Percentiles rank a stretch among this genome's conserved stretches.
Conservation (phyloP, 1,140 invertebrate species). For the Camponotus vicinus region DNA sequence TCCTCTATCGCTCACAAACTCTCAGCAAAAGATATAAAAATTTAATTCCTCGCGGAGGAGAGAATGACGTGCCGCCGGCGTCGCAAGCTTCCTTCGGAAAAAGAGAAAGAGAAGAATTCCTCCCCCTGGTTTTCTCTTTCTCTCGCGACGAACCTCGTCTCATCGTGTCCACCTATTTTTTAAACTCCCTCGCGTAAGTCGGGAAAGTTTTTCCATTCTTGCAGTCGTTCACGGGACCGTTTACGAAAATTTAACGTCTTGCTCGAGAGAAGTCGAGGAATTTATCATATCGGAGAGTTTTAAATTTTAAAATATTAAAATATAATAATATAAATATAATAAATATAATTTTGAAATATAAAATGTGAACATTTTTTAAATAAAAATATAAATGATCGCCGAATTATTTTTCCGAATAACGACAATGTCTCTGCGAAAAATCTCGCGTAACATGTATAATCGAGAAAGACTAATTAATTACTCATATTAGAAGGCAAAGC, state of each 20-base stretch:
- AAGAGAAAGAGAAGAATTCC: constrained; percentile 60
- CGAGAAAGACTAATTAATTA: constrained; percentile 19
- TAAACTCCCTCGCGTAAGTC: constrained; percentile 9
- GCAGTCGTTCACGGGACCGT: constrained; percentile 69
- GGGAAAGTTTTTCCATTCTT: constrained; percentile 71
- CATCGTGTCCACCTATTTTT: constrained; percentile 32
- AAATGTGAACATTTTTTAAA: no score
- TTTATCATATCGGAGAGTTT: neutral
- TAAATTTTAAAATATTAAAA: neutral
- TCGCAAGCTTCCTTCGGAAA: constrained; percentile 79
- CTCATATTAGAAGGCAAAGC: constrained; percentile 6
- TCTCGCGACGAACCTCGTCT: constrained; percentile 1
- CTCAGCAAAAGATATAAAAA: constrained; percentile 86
- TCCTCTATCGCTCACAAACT: constrained; percentile 83
- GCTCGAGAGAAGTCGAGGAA: constrained; percentile 4
- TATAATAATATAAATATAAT: no score
- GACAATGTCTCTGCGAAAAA: no score
- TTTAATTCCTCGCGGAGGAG: constrained; percentile 85
- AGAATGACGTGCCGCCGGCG: constrained; percentile 83
- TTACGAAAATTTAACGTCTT: constrained; percentile 61
- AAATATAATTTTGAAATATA: no score
- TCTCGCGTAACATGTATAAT: neutral
- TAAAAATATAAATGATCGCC: no score
- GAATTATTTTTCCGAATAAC: no score
- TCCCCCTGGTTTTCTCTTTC: constrained; percentile 43